Conservation (phyloP, 1,140 invertebrate genomes). For the Gryon sp. region DNA sequence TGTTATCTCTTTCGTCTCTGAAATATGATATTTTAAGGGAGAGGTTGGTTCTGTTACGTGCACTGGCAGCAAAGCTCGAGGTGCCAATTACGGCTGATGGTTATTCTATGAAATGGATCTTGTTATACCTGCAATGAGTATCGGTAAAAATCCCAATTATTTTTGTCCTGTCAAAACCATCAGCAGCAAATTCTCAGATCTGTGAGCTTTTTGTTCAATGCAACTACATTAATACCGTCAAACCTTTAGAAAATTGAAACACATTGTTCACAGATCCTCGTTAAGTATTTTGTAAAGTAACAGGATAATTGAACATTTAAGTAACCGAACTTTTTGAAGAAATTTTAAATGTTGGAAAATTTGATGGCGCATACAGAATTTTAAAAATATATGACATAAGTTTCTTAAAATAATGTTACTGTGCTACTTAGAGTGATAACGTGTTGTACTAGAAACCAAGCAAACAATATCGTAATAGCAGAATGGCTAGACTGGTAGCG, state of each 20-base stretch:
- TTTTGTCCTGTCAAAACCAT: slow-evolving; percentile 72
- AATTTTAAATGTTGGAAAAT: too few species aligned
- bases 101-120: slow-evolving; percentile 80
- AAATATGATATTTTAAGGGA: slow-evolving; percentile 76
- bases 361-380: background rate
- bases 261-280: background rate
- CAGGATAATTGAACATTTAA: too few species aligned
- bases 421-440: slow-evolving; percentile 64
- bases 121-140: slow-evolving; percentile 75
- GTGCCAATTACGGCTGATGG: slow-evolving; percentile 79
- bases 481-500: slow-evolving; percentile 75
- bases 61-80: slow-evolving; percentile 68
- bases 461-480: slow-evolving; percentile 80
- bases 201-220: slow-evolving; percentile 16
- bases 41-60: slow-evolving; percentile 52
- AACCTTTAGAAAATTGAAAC: background rate
- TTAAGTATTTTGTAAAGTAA: slow-evolving; percentile 24
- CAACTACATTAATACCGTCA: slow-evolving; percentile 1
- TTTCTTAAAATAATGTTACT: slow-evolving; percentile 23
- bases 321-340: too few species aligned
- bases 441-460: slow-evolving; percentile 72
- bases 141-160: slow-evolving; percentile 78
- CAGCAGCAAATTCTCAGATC: slow-evolving; percentile 38
- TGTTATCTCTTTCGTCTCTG: slow-evolving; percentile 68
- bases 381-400: background rate